A percentile compares a stretch with the other conserved stretches of the same genome.
Conservation (phyloP, 2,888 invertebrate genomes). For the Acronicta psi region DNA sequence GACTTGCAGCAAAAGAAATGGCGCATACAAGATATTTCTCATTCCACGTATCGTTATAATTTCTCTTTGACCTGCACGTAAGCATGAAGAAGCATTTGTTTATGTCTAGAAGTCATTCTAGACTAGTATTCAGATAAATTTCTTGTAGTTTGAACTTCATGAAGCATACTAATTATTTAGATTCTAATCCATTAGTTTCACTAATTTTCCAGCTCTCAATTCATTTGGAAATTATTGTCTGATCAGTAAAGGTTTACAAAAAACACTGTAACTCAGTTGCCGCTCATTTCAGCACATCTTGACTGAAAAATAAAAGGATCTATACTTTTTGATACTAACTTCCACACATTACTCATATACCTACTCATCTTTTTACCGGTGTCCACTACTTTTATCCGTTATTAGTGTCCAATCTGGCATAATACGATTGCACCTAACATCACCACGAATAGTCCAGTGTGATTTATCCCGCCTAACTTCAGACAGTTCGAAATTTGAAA, state of each 20-base stretch:
- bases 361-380: too few relatives aligned
- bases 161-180: too few relatives aligned
- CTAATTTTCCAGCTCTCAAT: too few relatives aligned
- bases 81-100: too few relatives aligned
- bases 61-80: slow-evolving; percentile 34
- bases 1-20: slow-evolving; percentile 44
- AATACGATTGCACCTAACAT: too few relatives aligned
- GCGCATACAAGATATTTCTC: slow-evolving; percentile 34
- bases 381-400: too few relatives aligned
- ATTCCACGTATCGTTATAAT: slow-evolving; percentile 34
- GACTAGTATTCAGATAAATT: not conserved
- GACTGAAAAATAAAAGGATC: not conserved
- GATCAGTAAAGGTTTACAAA: not conserved
- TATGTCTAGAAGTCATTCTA: too few relatives aligned
- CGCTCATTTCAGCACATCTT: not conserved
- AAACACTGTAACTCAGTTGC: not conserved
- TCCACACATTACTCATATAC: too few relatives aligned
- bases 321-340: not conserved
- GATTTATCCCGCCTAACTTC: too few relatives aligned
- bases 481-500: not conserved
- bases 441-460: too few relatives aligned
- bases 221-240: not conserved
- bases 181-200: too few relatives aligned
- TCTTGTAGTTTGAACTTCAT: not conserved
- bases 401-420: too few relatives aligned